A percentile compares a stretch with the other conserved stretches of the same genome.
Conservation (phyloP, 1,140 invertebrate species). For the Archivesica marissinica region DNA sequence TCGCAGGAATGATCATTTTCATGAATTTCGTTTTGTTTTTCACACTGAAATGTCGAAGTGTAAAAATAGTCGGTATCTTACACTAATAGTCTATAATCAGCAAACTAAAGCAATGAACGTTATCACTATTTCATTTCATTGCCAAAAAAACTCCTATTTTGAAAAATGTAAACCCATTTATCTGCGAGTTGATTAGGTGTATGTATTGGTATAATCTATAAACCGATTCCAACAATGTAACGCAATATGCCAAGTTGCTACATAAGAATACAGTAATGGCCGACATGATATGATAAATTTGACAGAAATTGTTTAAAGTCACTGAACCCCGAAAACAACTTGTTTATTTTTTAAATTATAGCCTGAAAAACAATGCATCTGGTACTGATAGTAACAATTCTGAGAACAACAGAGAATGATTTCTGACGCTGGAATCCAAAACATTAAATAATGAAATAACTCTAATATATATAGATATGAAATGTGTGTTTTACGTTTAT, state of each 20-base stretch:
- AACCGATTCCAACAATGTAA: constrained; percentile 34
- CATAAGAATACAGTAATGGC: constrained; percentile 40
- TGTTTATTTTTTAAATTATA: constrained; percentile 13
- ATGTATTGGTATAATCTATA: constrained; percentile 8
- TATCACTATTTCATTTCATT: constrained; percentile 27
- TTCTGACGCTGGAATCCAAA: too few species aligned
- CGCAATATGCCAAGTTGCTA: neutral
- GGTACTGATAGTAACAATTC: neutral
- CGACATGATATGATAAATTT: constrained; percentile 42
- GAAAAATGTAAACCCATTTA: constrained; percentile 17
- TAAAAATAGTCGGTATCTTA: too few species aligned
- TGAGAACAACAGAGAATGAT: too few species aligned
- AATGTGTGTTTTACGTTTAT: too few species aligned
- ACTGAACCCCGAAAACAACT: constrained; percentile 18
- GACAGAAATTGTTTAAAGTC: constrained; percentile 43
- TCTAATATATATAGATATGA: too few species aligned
- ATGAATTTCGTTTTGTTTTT: too few species aligned
- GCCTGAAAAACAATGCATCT: neutral
- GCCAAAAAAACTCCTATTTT: constrained; percentile 36
- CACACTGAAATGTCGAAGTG: too few species aligned
- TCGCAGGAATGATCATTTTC: too few species aligned
- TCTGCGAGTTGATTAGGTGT: constrained; percentile 33
- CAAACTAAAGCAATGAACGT: constrained; percentile 1
- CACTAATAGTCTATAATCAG: constrained; percentile 7
- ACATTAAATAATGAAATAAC: too few species aligned